Conservation (phyloP, 2,888 invertebrate species). For the Spialia ferax region DNA sequence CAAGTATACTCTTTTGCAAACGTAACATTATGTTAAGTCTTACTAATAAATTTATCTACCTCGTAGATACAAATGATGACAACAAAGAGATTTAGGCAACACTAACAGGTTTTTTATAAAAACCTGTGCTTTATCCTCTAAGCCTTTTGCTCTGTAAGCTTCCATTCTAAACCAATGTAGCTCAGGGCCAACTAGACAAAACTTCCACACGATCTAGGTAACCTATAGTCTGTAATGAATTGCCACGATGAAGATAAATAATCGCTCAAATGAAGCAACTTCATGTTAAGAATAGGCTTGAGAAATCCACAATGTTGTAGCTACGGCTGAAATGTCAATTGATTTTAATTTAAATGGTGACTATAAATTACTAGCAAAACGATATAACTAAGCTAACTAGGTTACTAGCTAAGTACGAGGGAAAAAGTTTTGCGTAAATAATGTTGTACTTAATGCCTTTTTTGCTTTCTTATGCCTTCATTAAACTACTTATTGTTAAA, state of each 20-base stretch:
- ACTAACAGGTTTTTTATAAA: not conserved
- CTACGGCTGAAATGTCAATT: not conserved
- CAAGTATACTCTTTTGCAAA: no score
- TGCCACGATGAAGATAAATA: not conserved
- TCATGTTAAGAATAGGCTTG: not conserved
- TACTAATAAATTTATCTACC: no score
- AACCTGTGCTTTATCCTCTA: not conserved
- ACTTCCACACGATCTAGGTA: slow-evolving; percentile 31
- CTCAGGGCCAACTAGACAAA: slow-evolving; percentile 40
- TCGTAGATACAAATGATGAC: no score
- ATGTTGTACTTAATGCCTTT: no score
- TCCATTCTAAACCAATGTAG: slow-evolving; percentile 44
- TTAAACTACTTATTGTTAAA: no score
- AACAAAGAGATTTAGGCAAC: no score
- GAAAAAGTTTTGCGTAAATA: no score
- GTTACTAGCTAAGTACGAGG: no score
- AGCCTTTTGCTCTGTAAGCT: slow-evolving; percentile 30
- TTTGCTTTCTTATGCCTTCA: no score
- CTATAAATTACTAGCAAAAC: not conserved
- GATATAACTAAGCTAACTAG: no score
- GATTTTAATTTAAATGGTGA: not conserved
- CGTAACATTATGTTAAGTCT: no score
- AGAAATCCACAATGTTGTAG: not conserved
- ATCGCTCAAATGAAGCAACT: not conserved
- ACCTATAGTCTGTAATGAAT: slow-evolving; percentile 8